Conservation (phyloP, 2,797 vertebrate species). For the Squalus acanthias region DNA sequence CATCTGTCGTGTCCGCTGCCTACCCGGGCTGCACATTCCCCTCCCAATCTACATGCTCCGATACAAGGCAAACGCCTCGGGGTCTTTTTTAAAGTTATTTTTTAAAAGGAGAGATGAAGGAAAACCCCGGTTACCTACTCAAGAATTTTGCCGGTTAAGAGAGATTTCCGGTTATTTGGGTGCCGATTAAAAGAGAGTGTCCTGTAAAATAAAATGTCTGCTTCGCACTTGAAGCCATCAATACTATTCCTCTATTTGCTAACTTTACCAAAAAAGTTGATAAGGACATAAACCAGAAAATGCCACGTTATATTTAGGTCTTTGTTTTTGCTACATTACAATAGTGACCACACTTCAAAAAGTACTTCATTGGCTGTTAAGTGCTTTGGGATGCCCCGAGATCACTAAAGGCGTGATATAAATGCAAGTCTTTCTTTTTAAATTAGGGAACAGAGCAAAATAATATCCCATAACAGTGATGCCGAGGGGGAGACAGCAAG, state of each 20-base stretch:
- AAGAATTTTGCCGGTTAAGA: no score
- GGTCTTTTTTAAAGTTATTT: no score
- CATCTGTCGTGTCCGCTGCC: no score
- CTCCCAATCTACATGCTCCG: no score
- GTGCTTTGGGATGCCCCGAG: not conserved
- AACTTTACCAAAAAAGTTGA: not conserved
- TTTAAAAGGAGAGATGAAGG: no score
- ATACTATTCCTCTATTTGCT: not conserved
- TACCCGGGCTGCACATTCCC: no score
- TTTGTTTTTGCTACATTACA: not conserved
- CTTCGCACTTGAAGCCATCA: not conserved
- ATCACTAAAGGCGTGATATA: not conserved
- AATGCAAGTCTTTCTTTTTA: no score
- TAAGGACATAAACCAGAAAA: not conserved
- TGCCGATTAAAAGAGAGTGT: no score
- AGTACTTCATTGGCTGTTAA: not conserved
- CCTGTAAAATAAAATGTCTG: not conserved
- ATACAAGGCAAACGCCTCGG: no score
- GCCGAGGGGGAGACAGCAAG: no score
- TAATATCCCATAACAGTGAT: not conserved
- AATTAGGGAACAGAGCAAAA: not conserved
- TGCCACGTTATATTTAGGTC: not conserved
- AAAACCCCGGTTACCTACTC: no score
- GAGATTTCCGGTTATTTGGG: no score
- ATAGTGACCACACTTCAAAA: not conserved